Evolutionary conservation across 2,797 vertebrate species (phyloP).

Genomic region (Alectoris magna): DNA sequence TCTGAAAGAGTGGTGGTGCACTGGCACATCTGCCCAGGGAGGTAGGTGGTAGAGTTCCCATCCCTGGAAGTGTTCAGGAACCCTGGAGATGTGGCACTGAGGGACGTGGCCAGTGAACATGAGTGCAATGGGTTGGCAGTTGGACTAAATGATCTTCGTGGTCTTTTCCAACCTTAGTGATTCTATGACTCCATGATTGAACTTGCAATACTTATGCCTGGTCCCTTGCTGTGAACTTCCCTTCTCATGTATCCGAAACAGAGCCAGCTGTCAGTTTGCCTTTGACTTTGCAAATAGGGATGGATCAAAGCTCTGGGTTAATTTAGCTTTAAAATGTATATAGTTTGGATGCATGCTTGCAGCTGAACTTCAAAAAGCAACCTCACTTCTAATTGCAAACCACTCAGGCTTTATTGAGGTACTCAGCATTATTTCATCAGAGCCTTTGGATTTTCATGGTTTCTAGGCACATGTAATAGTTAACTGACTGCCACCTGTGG

Average conservation of each 20-base stretch:
- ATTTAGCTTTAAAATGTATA: background rate
- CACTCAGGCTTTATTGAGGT: background rate
- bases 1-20: no score
- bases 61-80: no score
- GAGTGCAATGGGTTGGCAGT: no score
- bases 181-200: background rate
- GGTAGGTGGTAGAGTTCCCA: no score
- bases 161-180: no score
- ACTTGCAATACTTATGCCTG: background rate
- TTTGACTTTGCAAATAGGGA: background rate
- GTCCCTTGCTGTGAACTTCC: background rate
- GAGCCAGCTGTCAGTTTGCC: background rate
- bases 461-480: background rate
- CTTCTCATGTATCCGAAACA: background rate
- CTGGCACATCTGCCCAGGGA: no score
- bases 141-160: no score
- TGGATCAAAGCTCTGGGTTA: background rate
- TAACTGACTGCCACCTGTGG: background rate
- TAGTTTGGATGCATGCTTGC: background rate
- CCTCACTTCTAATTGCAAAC: background rate
- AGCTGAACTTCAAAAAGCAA: background rate
- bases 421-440: background rate
- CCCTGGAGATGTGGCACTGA: no score
- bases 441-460: conserved; percentile 17
- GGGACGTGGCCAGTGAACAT: no score